Conservation (phyloP, 2,888 invertebrate species). For the Eilema sororculum region DNA sequence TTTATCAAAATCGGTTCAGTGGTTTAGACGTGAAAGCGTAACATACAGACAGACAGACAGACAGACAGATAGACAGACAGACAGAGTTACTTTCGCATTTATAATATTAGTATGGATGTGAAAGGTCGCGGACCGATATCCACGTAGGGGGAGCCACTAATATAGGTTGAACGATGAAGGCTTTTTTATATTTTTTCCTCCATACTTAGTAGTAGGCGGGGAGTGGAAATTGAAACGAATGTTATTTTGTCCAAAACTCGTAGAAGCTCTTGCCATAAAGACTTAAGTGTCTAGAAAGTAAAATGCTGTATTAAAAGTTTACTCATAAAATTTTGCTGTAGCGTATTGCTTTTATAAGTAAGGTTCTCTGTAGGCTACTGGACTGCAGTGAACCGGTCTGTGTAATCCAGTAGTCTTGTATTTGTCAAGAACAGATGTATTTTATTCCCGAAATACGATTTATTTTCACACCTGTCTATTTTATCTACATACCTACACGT, state of each 20-base stretch:
- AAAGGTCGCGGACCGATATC: too few relatives aligned
- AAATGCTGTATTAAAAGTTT: slow-evolving; percentile 17
- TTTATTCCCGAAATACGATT: neutral
- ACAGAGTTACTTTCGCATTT: too few relatives aligned
- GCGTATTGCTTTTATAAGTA: slow-evolving; percentile 20
- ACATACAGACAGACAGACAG: too few relatives aligned
- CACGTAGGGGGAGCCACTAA: neutral
- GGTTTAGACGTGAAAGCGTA: too few relatives aligned
- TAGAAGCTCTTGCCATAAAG: neutral
- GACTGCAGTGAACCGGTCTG: neutral
- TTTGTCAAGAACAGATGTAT: neutral
- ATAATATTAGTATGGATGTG: too few relatives aligned
- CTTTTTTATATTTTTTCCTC: neutral
- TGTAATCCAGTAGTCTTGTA: neutral
- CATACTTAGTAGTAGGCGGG: neutral
- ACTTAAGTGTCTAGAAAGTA: slow-evolving; percentile 12
- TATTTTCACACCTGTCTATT: neutral
- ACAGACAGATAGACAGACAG: too few relatives aligned
- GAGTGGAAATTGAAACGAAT: slow-evolving; percentile 1
- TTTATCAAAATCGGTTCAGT: too few relatives aligned
- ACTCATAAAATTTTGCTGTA: slow-evolving; percentile 40
- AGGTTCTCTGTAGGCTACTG: neutral
- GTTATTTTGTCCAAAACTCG: slow-evolving; percentile 3
- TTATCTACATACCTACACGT: neutral
- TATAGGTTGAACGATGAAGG: neutral